Conservation (phyloP, 2,888 invertebrate species). For the Acanthosepion lycidas region DNA sequence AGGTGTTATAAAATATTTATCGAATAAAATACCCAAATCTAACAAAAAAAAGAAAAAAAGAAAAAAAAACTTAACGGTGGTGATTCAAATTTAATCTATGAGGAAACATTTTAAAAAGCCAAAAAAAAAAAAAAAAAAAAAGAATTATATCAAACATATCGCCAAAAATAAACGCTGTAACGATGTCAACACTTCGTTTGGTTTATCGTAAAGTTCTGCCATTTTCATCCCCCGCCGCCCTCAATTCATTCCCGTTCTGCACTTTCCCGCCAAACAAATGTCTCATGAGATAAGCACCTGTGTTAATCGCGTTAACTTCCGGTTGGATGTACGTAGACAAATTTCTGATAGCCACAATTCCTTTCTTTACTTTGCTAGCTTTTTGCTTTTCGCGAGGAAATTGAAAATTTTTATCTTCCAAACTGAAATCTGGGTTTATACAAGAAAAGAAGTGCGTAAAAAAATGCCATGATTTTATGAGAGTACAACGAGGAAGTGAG, state of each 20-base stretch:
- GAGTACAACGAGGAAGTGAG: neutral
- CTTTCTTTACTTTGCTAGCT: neutral
- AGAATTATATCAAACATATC: too few species aligned
- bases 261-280: neutral
- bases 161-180: neutral
- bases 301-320: neutral
- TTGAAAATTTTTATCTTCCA: neutral
- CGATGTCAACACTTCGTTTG: neutral
- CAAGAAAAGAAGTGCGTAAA: neutral
- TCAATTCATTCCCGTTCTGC: neutral
- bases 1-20: too few species aligned
- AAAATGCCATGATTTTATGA: neutral
- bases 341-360: neutral
- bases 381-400: neutral
- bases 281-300: neutral
- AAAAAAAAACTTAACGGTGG: too few species aligned
- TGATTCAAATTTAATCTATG: too few species aligned
- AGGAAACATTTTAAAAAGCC: too few species aligned
- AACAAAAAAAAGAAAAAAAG: too few species aligned
- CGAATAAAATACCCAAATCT: too few species aligned
- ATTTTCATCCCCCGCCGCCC: neutral
- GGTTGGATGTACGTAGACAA: neutral
- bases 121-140: too few species aligned
- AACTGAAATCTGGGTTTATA: neutral
- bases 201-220: neutral